Evolutionary conservation across 1,140 invertebrate genomes (phyloP), one percentile per base, ranked within the genome.

Genomic region (Pseudobourletiella spinata): DNA sequence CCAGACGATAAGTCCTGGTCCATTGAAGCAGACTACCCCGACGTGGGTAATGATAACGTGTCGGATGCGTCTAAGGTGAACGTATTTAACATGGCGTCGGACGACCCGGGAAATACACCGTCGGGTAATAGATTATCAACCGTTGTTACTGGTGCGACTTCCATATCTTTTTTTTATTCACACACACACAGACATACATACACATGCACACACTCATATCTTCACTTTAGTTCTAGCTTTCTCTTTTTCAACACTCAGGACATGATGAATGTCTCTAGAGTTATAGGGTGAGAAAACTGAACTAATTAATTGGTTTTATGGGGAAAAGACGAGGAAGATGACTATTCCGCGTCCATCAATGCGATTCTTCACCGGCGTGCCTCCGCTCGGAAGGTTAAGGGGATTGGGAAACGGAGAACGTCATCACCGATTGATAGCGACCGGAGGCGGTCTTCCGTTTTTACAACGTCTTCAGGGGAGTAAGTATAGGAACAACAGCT

Each of bases 391-490:
- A 72, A 74, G n/a, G 83, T 82, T n/a, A 78, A 61, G 32, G 65
- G 81, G 44, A 74, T 76, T 39, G 76, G 77, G 52, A 81, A 80
- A 26, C 74, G 85, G 56, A 74, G 85, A 50, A 78, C 84, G 11
- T 88, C 87, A 11, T 87, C 86, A 18, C 84, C 86, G 2, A 87
- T 88, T 73, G 61, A 70, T 62, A 68, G 67, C 2, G 77, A 87
- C 54, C 74, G 88, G 57, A 76, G 86, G 59, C 89, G 88, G 0
- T 90, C 88, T 2, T 86, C 83, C 44, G 86, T 86, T 69, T 91
- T 89, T 16, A 88, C 89, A 14, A 88, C 82, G 22, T 89, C 87
- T 71, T 91, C 88, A 56, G 88, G 84, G 73, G 88, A 91, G 88
- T 89, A 76, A 81, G 83, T 78, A n/a, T 44, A 14, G 8, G n/a